phyloP scores from a whole-genome alignment of 2,888 invertebrate species.

The Dendrolimus houi region DNA sequence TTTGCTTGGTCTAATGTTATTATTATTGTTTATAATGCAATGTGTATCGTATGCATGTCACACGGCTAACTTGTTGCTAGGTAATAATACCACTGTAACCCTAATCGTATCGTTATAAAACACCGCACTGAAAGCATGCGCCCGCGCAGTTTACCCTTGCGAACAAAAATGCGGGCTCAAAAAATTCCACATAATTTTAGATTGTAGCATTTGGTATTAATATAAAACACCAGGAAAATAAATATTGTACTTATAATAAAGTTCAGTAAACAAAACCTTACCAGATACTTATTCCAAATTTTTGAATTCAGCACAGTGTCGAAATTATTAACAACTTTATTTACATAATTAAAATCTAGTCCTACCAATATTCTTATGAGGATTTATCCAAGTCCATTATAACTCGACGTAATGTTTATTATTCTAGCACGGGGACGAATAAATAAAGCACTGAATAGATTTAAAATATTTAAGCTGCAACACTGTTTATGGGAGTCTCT shows the following conservation, averaged over 20 bases:
- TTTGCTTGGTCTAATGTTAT: slow-evolving; percentile 51
- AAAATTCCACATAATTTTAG: too few relatives aligned
- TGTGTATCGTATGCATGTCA: slow-evolving; percentile 35
- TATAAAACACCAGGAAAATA: not conserved
- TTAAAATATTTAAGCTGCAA: not conserved
- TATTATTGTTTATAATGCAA: slow-evolving; percentile 35
- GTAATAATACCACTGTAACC: slow-evolving; percentile 22
- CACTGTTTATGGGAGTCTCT: too few relatives aligned
- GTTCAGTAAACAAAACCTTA: too few relatives aligned
- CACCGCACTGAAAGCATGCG: slow-evolving; percentile 2
- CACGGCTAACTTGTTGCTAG: slow-evolving; percentile 31
- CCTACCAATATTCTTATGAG: not conserved
- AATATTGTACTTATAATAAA: too few relatives aligned
- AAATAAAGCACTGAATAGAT: not conserved
- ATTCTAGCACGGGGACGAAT: too few relatives aligned
- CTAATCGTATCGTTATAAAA: slow-evolving; percentile 10
- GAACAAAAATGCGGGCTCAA: too few relatives aligned
- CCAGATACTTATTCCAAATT: too few relatives aligned
- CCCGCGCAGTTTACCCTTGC: not conserved
- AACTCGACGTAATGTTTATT: not conserved
- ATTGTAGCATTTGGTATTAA: too few relatives aligned
- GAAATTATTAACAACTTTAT: too few relatives aligned
- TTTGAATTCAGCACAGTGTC: too few relatives aligned
- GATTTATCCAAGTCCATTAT: not conserved
- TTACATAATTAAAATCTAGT: not conserved